Base-by-base conservation (phyloP, 2,888 invertebrate genomes). In the Synergus japonicus region DNA sequence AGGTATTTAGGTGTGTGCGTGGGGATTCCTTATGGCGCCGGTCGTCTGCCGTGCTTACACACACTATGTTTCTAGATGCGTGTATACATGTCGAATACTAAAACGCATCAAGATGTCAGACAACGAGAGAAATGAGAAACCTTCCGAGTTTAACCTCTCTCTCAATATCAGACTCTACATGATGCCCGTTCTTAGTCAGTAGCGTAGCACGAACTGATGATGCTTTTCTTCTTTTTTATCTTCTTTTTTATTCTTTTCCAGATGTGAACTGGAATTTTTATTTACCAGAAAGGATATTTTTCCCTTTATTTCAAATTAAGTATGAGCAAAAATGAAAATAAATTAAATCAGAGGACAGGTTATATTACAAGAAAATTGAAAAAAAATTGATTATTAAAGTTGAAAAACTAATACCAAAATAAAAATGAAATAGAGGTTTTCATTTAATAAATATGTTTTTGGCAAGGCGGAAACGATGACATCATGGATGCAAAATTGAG, bases 21-120 rank as follows among this genome's bases (percentile, higher is more conserved):
- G 88, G 87, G 88, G 87, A 87, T 88, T 88, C 88, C 88, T 86
- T 84, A 84, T 87, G 88, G 88, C 88, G 87, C 87, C 88, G 87
- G 82, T 80, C 86, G 87, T 87, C 87, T 88, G 86, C 85, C 85
- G 83, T 81, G 83, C 77, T 22, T 82, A 67, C 83, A 78, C 80
- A 76, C 77, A 79, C 83, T 54, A 37, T 22, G 37, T 49, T 29
- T 15, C 44, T 15, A 69, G 22, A 69, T 49, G 46, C 13, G 69
- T 54, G 49, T 49, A 44, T 43, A 49, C 29, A 49, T 46, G 29
- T 69, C 69, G 29, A 49, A 69, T 15, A 29, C 69, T 69, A 49
- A 29, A 29, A 4, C 49, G 15, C 8, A 66, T 43, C 43, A 29
- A 46, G 69, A 29, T 49, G 69, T 69, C 29, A 49, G 69, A 37